Evolutionary conservation across 2,797 vertebrate species (phyloP).

Genomic region (Chrosomus eos): DNA sequence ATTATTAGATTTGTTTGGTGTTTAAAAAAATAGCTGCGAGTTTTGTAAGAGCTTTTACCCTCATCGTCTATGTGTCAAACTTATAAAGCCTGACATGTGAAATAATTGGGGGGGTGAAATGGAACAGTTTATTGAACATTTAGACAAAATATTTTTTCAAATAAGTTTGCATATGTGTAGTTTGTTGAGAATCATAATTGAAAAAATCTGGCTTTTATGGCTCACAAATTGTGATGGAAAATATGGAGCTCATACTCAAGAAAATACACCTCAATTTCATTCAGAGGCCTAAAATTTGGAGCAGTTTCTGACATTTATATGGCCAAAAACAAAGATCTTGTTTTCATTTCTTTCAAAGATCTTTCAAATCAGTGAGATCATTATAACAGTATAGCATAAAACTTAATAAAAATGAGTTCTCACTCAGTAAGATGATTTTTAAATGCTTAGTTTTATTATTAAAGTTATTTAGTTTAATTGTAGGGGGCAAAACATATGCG

Average conservation of each 20-base stretch:
- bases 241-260: not conserved
- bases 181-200: not conserved
- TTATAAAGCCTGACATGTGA: not conserved
- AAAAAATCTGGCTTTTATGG: not conserved
- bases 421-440: not conserved
- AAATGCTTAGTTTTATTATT: not conserved
- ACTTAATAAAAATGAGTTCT: not conserved
- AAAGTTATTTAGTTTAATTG: not conserved
- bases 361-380: not conserved
- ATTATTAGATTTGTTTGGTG: not conserved
- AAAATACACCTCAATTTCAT: not conserved
- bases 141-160: not conserved
- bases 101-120: not conserved
- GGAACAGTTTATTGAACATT: not conserved
- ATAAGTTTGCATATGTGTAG: not conserved
- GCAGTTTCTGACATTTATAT: not conserved
- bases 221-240: not conserved
- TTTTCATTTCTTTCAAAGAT: too few species aligned
- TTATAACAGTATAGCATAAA: not conserved
- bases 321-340: not conserved
- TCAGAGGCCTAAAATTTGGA: not conserved
- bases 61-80: not conserved
- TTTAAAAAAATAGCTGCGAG: not conserved
- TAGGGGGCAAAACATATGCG: not conserved
- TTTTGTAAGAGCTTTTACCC: not conserved